Base-by-base conservation (phyloP, 1,140 invertebrate genomes). In the Microvelia longipes region DNA sequence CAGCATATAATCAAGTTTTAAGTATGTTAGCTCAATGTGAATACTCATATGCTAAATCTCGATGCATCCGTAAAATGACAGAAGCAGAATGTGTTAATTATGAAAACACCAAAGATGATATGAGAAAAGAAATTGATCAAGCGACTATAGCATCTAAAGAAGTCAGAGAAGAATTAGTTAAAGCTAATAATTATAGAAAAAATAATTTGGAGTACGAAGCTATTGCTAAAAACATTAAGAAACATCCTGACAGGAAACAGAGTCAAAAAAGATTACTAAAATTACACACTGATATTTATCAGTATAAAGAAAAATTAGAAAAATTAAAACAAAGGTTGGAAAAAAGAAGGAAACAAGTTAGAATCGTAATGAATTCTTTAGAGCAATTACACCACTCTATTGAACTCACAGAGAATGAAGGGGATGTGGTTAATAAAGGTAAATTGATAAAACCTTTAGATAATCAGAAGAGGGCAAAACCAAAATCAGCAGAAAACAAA, bases 171-270 rank as follows among this genome's bases (percentile, higher is more conserved):
- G 87, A 93, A 71, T 80, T 95, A 24, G 83, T 88, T 68, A 83
- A 90, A 74, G 91, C 91, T 0, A 93, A 93, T 78, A 86, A 87
- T 75, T 85, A 91, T 24, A 84, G 93, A 1, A 93, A 93, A 77
- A 94, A 97, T 78, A 85, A 91, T 74, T 88, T 92, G 81, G 93
- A 96, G 76, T 97, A 96, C 81, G 93, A 97, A 84, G 87, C 93
- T 2, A 75, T 97, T 28, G 93, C 94, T 0, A 91, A 92, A 80
- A 85, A 94, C 1, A 96, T 97, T 72, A 88, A 89, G 73, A 86
- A 91, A 75, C 91, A 96, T 76, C 94, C 94, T 0, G 92, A 95
- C 77, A 84, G 94, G 76, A 87, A 89, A 77, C 87, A 91, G 73
- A 95, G 15, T 15, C 62, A 64, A 24, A 11, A 24, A 64, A 64